These are phyloP conservation scores for Discoglossus pictus DNA, from an alignment of 2,797 vertebrate genomes.

Conservation along the genomic window DNA sequence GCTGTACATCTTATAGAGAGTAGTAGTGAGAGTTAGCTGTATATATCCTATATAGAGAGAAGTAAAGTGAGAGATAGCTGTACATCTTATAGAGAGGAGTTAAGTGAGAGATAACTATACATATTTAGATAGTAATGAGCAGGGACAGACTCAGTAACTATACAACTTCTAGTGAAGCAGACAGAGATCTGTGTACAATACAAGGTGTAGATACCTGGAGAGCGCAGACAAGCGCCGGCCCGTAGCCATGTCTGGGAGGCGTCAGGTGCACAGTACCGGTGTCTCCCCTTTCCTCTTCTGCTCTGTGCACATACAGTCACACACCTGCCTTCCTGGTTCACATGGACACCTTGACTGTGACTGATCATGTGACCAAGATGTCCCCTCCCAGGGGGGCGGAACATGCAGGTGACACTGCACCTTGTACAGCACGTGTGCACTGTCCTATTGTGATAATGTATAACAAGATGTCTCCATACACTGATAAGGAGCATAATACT, in stretches of 20 bases:
- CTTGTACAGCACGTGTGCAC: conserved; percentile 19
- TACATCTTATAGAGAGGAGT: no score
- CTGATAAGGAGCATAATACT: no score
- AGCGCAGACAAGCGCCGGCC: conserved; percentile 88
- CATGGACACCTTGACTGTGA: conserved; percentile 36
- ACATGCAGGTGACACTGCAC: conserved; percentile 7
- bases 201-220: conserved; percentile 78
- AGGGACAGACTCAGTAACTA: no score
- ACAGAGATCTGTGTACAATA: no score
- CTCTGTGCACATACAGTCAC: not conserved
- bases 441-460: not conserved
- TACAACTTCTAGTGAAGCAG: no score
- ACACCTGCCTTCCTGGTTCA: conserved; percentile 43
- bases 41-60: no score
- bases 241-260: conserved; percentile 72
- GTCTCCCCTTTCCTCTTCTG: not conserved
- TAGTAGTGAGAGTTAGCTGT: no score
- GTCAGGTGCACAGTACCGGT: not conserved
- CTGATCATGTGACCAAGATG: conserved; percentile 18
- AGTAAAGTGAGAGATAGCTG: no score
- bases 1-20: no score
- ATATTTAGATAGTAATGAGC: no score
- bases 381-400: conserved; percentile 28
- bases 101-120: no score
- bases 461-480: no score